Conservation (phyloP, 2,888 invertebrate genomes). For the Eupithecia subumbrata region DNA sequence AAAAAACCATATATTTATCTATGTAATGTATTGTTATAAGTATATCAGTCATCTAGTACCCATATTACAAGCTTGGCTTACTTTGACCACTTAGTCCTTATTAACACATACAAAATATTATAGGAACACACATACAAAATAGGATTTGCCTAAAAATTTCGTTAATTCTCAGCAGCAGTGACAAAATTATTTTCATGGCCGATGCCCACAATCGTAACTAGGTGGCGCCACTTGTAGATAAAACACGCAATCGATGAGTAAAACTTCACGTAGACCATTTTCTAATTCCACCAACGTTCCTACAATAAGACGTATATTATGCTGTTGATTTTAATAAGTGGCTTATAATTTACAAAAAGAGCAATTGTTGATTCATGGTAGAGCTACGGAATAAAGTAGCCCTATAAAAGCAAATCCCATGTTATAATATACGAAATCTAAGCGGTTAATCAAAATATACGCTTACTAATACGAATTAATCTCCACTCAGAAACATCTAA, state of each 20-base stretch:
- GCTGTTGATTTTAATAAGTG: background rate
- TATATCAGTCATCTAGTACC: too few relatives aligned
- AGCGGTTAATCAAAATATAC: constrained; percentile 1
- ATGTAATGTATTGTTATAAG: too few relatives aligned
- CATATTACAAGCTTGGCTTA: too few relatives aligned
- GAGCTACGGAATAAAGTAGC: background rate
- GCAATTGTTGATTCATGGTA: background rate
- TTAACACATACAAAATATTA: too few relatives aligned
- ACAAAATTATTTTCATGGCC: background rate
- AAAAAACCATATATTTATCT: too few relatives aligned
- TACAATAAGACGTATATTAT: background rate
- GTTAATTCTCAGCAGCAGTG: background rate
- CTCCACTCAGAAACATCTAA: constrained; percentile 24
- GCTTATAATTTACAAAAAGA: background rate
- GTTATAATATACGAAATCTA: background rate
- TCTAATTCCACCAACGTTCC: background rate
- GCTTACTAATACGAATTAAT: constrained; percentile 13
- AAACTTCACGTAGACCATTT: background rate
- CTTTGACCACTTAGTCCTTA: too few relatives aligned
- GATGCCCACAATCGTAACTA: constrained; percentile 22
- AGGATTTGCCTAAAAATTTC: background rate
- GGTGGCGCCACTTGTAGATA: constrained; percentile 23
- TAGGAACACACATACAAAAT: too few relatives aligned
- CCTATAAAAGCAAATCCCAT: background rate
- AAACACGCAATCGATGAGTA: constrained; percentile 24